Base-by-base conservation (phyloP, 1,140 invertebrate genomes). In the Armadillidium nasatum region DNA sequence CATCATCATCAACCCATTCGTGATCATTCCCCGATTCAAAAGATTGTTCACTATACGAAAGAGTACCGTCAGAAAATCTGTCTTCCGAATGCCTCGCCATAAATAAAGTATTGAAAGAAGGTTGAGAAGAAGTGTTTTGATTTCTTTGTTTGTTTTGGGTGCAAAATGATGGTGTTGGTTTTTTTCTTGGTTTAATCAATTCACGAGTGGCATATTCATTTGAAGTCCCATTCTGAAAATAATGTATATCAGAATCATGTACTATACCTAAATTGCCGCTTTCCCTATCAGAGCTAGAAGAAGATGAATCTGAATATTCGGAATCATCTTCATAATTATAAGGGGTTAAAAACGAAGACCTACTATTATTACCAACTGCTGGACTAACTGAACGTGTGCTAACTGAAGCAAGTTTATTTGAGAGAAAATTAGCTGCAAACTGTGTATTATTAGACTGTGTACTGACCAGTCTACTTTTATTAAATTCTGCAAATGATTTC, bases 91-190 rank as follows among this genome's bases (percentile, higher is more conserved):
- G 50, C 4, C 50, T 13, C 7, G 50, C 50, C 19, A 60, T 60
- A 60, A 60, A 60, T 60, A 60, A 60, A 15, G 50, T 60, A 19
- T 60, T 60, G 19, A 60, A 60, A 15, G 50, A 60, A 60, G 50
- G 7, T 4, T 60, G 50, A 60, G 19, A 60, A 13, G 50, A 60
- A 60, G 7, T 19, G 7, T 2, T 60, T 60, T 60, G 11, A 19
- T 2, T 2, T 19, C 19, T 60, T 60, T 33, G 33, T 33, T 33
- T 33, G 33, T 33, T 33, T 33, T 33, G 33, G 33, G 33, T 33
- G 33, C 33, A 33, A 33, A 33, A 33, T 3, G 33, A 33, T 1
- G 33, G 33, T 1, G 33, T 6, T 3, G 33, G 33, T 33, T 33
- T 33, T 33, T 33, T 33, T 33, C 33, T 1, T 33, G 33, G 33